Base-by-base conservation (phyloP, 2,888 invertebrate genomes). In the Alloplasta piceator region DNA sequence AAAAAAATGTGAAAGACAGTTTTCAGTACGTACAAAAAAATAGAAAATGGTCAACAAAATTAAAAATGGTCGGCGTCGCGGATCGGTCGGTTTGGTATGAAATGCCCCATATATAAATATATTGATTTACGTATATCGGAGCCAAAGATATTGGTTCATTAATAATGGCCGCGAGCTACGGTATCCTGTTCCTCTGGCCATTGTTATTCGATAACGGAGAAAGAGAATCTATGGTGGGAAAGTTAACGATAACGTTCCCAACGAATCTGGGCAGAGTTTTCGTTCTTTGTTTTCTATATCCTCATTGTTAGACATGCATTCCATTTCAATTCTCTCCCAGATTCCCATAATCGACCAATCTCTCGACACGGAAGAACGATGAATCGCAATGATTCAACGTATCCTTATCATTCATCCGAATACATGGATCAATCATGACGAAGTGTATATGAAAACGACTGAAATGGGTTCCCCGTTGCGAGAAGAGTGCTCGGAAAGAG, bases 181-280 rank as follows among this genome's bases (percentile, higher is more conserved):
- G 16, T 14, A 39, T 43, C 14, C 12, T 70, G 14, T 67, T 48
- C 46, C 64, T 64, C 26, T 56, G 26, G 26, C 56, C 14, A 72
- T 76, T 72, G 80, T 80, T 72, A 71, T 72, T 76, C 71, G 71
- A 76, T 55, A 46, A 71, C 55, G 43, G 43, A 16, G 66, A 48
- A 60, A 67, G n/a, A 41, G 50, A 66, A 80, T 80, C 75, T 56
- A 74, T 60, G 58, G 43, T 12, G 7, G 43, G 10, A 36, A 46
- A 66, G 48, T 46, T 26, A 26, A 26, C 26, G 26, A 26, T n/a
- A n/a, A n/a, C n/a, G n/a, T 43, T 74, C 48, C 39, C 43, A 39
- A 60, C 12, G 14, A 64, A 39, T 41, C 50, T 52, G 36, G 46
- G 38, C 50, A 50, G 48, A 56, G 36, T 12, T 48, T 48, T 43